A percentile compares a stretch with the other conserved stretches of the same genome.
Conservation (phyloP, 92 coral and sea anemone species). For the Actinernus sp. region DNA sequence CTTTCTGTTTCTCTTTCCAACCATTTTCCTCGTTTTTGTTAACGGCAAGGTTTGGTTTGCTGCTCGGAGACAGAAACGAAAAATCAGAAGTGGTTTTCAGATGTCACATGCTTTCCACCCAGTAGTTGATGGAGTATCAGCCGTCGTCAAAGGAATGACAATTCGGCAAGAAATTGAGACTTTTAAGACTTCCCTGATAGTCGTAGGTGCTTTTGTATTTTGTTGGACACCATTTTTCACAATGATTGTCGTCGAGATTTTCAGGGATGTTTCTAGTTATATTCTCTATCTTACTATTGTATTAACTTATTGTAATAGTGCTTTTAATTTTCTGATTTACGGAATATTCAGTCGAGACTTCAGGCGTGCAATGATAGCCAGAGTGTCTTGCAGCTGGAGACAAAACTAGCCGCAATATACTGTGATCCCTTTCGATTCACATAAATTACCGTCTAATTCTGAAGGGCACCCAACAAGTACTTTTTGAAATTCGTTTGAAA, state of each 20-base stretch:
- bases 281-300: slow-evolving; percentile 9
- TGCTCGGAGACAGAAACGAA: slow-evolving; percentile 59
- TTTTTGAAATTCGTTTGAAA: too few relatives aligned
- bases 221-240: slow-evolving; percentile 32
- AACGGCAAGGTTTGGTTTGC: slow-evolving; percentile 60
- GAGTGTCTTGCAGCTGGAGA: background rate
- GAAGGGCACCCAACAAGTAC: too few relatives aligned
- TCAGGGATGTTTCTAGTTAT: background rate
- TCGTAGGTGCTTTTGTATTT: slow-evolving; percentile 14
- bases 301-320: slow-evolving; percentile 26
- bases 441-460: too few relatives aligned
- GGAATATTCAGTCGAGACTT: slow-evolving; percentile 28
- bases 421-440: too few relatives aligned
- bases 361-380: slow-evolving; percentile 12
- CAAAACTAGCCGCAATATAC: too few relatives aligned
- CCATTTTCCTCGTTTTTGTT: slow-evolving; percentile 59
- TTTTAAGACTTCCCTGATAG: slow-evolving; percentile 18
- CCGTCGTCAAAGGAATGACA: slow-evolving; percentile 2
- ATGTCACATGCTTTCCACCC: background rate
- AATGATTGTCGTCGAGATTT: slow-evolving; percentile 2
- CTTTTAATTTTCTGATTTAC: slow-evolving; percentile 21
- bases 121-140: too few relatives aligned
- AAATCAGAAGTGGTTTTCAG: slow-evolving; percentile 14
- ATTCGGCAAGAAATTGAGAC: slow-evolving; percentile 31
- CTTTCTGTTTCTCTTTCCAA: slow-evolving; percentile 40